These are phyloP conservation scores for Atta cephalotes DNA, from an alignment of 1,140 invertebrate species.

Conservation along the genomic window DNA sequence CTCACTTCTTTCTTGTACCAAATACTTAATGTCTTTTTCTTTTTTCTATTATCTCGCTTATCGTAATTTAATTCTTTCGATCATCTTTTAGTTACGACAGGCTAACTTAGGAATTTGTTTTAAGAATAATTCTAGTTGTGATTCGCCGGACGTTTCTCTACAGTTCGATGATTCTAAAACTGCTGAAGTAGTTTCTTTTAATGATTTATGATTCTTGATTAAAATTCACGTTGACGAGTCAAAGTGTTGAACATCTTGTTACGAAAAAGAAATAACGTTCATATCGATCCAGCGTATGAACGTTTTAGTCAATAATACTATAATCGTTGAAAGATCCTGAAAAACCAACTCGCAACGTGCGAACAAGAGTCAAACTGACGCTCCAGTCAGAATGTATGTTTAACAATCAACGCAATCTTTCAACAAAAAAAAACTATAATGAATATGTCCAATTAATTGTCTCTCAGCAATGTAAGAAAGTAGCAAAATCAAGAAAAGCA, in stretches of 20 bases:
- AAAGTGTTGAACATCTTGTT: neutral
- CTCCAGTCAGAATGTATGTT: constrained; percentile 4
- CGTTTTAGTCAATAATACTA: constrained; percentile 17
- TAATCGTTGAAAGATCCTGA: constrained; percentile 7
- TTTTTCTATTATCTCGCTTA: constrained; percentile 10
- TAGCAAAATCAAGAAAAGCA: constrained; percentile 14
- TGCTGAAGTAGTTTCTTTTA: constrained; percentile 45
- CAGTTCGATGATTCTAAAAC: constrained; percentile 43
- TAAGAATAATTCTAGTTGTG: constrained; percentile 60
- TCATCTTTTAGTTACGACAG: constrained; percentile 50
- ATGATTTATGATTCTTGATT: constrained; percentile 21
- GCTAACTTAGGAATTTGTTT: constrained; percentile 67
- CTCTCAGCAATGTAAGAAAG: neutral
- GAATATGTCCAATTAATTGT: neutral
- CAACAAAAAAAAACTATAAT: neutral
- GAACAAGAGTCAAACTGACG: neutral
- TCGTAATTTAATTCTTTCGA: constrained; percentile 25
- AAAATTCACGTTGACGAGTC: constrained; percentile 14
- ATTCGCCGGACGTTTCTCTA: constrained; percentile 46
- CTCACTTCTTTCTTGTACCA: constrained; percentile 3
- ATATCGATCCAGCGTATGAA: constrained; percentile 74
- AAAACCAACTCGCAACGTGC: neutral
- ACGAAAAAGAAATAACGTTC: constrained; percentile 27
- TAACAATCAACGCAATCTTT: constrained; percentile 18
- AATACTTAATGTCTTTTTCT: neutral